Evolutionary conservation across 1,140 invertebrate species (phyloP).

Genomic region (Procambarus virginalis): DNA sequence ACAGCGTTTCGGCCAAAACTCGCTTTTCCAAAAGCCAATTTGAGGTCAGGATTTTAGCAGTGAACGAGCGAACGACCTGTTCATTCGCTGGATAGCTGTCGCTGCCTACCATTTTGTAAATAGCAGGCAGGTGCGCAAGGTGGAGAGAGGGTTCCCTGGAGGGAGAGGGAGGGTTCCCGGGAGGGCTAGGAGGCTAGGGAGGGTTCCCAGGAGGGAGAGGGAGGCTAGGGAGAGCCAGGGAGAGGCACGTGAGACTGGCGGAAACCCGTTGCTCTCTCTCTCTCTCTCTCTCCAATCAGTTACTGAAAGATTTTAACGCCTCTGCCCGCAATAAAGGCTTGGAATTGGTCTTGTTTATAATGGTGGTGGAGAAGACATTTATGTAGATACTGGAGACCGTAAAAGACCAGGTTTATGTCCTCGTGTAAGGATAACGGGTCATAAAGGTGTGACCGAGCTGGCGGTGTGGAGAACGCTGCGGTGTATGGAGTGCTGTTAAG

Average conservation of each 20-base stretch:
- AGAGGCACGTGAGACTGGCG: background rate
- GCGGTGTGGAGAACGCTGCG: background rate
- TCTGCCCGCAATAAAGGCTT: no score
- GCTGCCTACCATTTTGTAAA: background rate
- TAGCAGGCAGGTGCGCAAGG: no score
- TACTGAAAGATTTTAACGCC: no score
- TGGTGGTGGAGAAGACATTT: background rate
- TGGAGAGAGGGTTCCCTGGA: no score
- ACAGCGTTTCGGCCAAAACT: no score
- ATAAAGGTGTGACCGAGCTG: background rate
- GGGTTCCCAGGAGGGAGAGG: no score
- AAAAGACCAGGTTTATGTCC: background rate
- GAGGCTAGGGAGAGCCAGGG: background rate
- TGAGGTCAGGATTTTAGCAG: no score
- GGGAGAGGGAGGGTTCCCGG: no score
- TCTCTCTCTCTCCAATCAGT: background rate
- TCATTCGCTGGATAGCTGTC: background rate
- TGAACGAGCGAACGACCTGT: no score
- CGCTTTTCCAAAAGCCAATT: no score
- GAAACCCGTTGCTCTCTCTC: background rate
- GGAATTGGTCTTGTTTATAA: no score
- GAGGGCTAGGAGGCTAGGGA: no score
- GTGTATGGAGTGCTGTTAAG: slow-evolving; percentile 17
- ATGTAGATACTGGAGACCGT: background rate
- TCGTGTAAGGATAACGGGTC: background rate